Percentiles rank a stretch among this genome's conserved stretches.
phyloP scores from a whole-genome alignment of 2,113 vertebrate species.

The Hipposideros armiger region DNA sequence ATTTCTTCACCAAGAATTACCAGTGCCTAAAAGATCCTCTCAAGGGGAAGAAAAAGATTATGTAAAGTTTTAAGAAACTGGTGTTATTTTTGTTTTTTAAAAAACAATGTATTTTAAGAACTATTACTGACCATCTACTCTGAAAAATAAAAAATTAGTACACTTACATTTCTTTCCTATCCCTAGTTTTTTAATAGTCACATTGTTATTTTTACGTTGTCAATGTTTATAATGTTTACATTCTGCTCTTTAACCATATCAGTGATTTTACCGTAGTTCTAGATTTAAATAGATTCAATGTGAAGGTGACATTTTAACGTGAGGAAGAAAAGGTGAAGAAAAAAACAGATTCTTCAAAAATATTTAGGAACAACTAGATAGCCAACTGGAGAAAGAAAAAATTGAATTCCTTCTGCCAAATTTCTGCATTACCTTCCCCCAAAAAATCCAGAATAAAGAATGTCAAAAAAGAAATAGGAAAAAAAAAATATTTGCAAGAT shows the following conservation, averaged over 20 bases:
- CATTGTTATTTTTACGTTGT: conserved; percentile 34
- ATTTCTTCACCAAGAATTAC: conserved; percentile 47
- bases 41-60: neutral
- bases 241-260: conserved; percentile 6
- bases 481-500: neutral
- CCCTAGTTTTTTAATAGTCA: neutral
- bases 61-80: neutral
- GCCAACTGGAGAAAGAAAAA: neutral
- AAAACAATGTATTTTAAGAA: conserved; percentile 3
- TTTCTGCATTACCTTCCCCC: neutral
- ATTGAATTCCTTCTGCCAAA: neutral
- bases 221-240: neutral
- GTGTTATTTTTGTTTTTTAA: neutral
- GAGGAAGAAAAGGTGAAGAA: conserved; percentile 37
- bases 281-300: conserved; percentile 43
- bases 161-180: neutral
- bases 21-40: neutral
- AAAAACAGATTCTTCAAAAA: conserved; percentile 28
- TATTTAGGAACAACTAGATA: conserved; percentile 24
- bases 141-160: conserved; percentile 32
- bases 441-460: neutral
- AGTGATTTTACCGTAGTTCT: conserved; percentile 29
- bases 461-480: neutral
- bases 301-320: conserved; percentile 33
- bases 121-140: neutral